phyloP scores from a whole-genome alignment of 1,140 invertebrate species.

The Drosophila baimaii region DNA sequence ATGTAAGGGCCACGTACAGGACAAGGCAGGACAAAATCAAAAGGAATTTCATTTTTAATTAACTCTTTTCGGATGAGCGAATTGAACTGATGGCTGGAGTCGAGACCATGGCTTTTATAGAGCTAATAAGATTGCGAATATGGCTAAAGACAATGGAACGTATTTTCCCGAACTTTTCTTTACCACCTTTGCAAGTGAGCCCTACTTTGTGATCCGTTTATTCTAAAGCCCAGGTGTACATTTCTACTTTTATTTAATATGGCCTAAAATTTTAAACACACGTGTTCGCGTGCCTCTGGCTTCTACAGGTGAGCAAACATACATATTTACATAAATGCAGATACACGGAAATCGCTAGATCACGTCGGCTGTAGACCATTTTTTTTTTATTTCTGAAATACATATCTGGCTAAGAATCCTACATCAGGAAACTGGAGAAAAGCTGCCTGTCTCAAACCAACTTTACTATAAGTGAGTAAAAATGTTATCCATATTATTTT shows the following conservation, averaged over 20 bases:
- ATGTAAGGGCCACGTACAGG: conserved; percentile 7
- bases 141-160: not conserved
- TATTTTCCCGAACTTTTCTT: not conserved
- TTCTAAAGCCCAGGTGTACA: not conserved
- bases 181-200: not conserved
- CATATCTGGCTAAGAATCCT: not conserved
- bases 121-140: not conserved
- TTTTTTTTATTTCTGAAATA: not conserved
- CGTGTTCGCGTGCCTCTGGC: not conserved
- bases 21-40: conserved; percentile 17
- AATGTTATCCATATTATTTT: not conserved
- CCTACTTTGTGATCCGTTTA: not conserved
- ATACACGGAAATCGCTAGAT: not conserved
- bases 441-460: not conserved
- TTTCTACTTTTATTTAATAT: not conserved
- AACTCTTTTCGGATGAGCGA: not conserved
- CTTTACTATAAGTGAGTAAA: not conserved
- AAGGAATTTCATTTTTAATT: conserved; percentile 19
- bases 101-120: not conserved
- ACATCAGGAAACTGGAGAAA: not conserved
- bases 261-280: not conserved
- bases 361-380: not conserved
- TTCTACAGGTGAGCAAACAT: not conserved
- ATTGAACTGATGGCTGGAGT: not conserved
- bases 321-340: not conserved